phyloP scores from a whole-genome alignment of 2,888 invertebrate genomes.

The Polylopha cassiicola region DNA sequence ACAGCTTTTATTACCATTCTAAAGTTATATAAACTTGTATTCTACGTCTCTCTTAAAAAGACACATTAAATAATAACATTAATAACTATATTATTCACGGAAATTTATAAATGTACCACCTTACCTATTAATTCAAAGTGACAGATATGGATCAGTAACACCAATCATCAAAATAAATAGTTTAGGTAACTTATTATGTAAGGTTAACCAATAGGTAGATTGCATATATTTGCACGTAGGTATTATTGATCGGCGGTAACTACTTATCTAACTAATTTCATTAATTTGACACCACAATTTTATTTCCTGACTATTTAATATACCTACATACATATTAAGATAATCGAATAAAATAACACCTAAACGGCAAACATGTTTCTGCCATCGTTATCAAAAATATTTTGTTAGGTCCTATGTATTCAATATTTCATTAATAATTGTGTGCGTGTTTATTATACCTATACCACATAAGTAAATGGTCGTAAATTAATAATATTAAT shows the following conservation, averaged over 20 bases:
- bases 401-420: constrained; percentile 34
- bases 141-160: too few species aligned
- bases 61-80: too few species aligned
- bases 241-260: too few species aligned
- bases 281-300: constrained; percentile 31
- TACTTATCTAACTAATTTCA: not conserved
- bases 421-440: constrained; percentile 33
- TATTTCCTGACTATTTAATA: constrained; percentile 20
- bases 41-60: too few species aligned
- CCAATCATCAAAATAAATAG: too few species aligned
- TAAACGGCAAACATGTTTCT: constrained; percentile 11
- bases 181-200: not conserved
- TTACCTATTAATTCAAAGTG: too few species aligned
- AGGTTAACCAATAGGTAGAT: constrained; percentile 5
- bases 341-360: constrained; percentile 11
- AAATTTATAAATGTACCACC: too few species aligned
- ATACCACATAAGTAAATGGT: constrained; percentile 20
- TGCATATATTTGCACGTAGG: too few species aligned
- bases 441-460: constrained; percentile 64
- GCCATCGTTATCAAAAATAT: constrained; percentile 55
- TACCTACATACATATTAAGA: constrained; percentile 22
- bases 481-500: constrained; percentile 3
- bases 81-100: too few species aligned
- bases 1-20: constrained; percentile 49
- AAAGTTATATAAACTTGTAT: too few species aligned